Evolutionary conservation across 2,888 invertebrate genomes (phyloP).

Genomic region (Leptura quadrifasciata): DNA sequence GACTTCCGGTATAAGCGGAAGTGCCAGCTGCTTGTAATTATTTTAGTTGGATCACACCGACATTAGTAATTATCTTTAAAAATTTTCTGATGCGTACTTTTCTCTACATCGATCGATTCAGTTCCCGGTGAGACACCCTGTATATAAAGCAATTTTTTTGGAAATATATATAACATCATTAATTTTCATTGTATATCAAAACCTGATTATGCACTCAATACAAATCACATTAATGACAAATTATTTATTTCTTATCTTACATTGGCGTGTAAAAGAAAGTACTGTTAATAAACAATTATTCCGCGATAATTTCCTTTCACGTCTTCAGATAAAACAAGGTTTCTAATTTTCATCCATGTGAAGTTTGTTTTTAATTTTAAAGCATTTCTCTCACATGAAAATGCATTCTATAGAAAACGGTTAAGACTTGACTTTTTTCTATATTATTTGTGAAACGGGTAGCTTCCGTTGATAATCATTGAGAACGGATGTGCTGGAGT

Average conservation of each 20-base stretch:
- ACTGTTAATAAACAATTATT: neutral
- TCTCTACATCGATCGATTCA: too few relatives aligned
- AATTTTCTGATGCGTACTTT: too few relatives aligned
- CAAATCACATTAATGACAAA: neutral
- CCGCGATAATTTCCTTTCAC: slow-evolving; percentile 15
- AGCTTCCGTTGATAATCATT: neutral
- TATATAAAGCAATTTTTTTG: too few relatives aligned
- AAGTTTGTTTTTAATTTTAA: neutral
- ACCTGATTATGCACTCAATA: too few relatives aligned
- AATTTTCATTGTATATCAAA: too few relatives aligned
- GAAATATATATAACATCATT: too few relatives aligned
- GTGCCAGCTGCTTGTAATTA: too few relatives aligned
- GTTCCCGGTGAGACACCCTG: too few relatives aligned
- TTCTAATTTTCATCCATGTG: slow-evolving; percentile 26
- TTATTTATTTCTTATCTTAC: neutral
- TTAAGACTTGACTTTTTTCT: neutral
- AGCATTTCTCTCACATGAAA: slow-evolving; percentile 1
- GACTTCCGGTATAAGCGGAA: too few relatives aligned
- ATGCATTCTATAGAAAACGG: slow-evolving; percentile 2
- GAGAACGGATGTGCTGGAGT: neutral
- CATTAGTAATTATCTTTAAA: too few relatives aligned
- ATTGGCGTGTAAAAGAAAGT: slow-evolving; percentile 1
- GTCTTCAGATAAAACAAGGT: neutral
- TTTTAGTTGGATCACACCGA: too few relatives aligned
- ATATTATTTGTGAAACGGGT: neutral